Evolutionary conservation across 2,113 vertebrate genomes (phyloP), one percentile per base, ranked within the genome.

Genomic region (Nettapus auritus): DNA sequence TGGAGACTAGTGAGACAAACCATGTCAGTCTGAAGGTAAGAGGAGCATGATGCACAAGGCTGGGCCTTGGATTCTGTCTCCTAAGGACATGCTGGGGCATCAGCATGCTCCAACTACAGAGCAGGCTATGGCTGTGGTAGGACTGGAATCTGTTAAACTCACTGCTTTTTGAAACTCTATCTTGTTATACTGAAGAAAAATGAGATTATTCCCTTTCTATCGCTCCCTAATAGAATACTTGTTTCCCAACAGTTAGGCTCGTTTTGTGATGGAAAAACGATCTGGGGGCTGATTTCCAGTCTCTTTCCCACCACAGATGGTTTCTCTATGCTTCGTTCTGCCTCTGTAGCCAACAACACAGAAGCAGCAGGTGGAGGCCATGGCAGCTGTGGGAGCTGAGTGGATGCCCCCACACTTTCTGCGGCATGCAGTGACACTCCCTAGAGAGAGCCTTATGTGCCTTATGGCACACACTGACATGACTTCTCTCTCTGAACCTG

Each of bases 11-110:
- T 56, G 99, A 99, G 76, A 98, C 96, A 62, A 99, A 96, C 64
- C 93, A 98, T 1, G 88, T 99, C 67, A 99, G 98, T 94, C 95
- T 99, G 38, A 99, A 99, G 98, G 99, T 99, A 97, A 97, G 95
- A 59, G 4, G 18, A 17, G 7, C 44, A 50, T 3, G 4, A 9
- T 59, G 29, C 46, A 46, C 56, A 76, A 75, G 68, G 40, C 28
- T 75, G n/a, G 3, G 26, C 50, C 53, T 90, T 80, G 42, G 64
- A 71, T 81, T 90, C 40, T 78, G 13, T 86, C 42, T 88, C 50
- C 48, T 77, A 28, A 82, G 63, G 36, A 85, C 10, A 0, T 55
- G 17, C 31, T 63, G 36, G 42, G 13, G 6, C 55, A 26, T 71
- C 75, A 53, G n/a, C 23, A 36, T 81, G 14, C 23, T 79, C 33